Conservation (phyloP, 2,888 invertebrate species). For the Morpho helenor region DNA sequence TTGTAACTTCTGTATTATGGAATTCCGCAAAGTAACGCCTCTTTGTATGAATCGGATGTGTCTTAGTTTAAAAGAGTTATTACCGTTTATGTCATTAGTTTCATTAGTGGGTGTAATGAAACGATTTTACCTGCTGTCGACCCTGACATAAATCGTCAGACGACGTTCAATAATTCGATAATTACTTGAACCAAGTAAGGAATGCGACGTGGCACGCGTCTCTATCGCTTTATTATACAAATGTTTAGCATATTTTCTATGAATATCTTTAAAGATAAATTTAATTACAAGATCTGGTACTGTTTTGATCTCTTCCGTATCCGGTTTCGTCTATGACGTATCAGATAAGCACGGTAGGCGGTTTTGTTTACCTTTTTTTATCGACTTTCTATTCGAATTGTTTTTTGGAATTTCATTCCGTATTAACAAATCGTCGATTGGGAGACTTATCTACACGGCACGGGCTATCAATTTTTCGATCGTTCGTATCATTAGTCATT, state of each 20-base stretch:
- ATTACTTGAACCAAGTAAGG: constrained; percentile 47
- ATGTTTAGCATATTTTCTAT: constrained; percentile 55
- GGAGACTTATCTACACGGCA: constrained; percentile 30
- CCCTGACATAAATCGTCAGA: constrained; percentile 51
- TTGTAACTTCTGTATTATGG: too few relatives aligned
- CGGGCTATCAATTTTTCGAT: constrained; percentile 38
- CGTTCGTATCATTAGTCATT: constrained; percentile 54
- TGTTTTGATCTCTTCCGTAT: constrained; percentile 57
- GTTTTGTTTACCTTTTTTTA: constrained; percentile 38
- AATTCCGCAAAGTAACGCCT: too few relatives aligned
- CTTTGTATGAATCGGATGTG: too few relatives aligned
- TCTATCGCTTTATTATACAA: constrained; percentile 62
- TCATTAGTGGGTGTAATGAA: constrained; percentile 43
- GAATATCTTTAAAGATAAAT: constrained; percentile 53
- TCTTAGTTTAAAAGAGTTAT: constrained; percentile 6
- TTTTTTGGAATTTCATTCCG: constrained; percentile 34
- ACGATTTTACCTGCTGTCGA: constrained; percentile 31
- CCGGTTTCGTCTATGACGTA: constrained; percentile 43
- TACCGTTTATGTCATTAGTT: constrained; percentile 39
- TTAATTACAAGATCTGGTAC: constrained; percentile 61
- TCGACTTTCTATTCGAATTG: constrained; percentile 34
- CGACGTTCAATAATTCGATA: constrained; percentile 59
- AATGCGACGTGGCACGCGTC: constrained; percentile 57
- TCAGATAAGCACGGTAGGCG: constrained; percentile 56
- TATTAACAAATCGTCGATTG: constrained; percentile 32